Conservation (phyloP, 2,888 invertebrate genomes). For the Synergus gifuensis region DNA sequence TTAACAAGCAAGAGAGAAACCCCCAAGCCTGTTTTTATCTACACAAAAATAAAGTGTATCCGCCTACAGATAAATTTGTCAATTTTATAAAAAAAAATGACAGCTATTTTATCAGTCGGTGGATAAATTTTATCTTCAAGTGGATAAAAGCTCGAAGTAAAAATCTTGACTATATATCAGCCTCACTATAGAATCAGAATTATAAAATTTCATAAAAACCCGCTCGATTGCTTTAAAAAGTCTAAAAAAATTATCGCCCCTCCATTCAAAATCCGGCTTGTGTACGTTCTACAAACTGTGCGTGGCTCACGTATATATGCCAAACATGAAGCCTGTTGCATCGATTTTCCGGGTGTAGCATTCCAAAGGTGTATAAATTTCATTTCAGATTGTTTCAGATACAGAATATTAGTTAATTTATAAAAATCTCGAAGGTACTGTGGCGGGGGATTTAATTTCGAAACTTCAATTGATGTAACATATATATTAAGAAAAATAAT, state of each 20-base stretch:
- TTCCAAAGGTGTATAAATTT: neutral
- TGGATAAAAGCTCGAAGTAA: too few relatives aligned
- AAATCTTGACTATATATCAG: neutral
- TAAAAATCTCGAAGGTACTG: neutral
- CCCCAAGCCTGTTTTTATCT: too few relatives aligned
- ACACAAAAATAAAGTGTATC: too few relatives aligned
- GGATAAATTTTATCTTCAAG: too few relatives aligned
- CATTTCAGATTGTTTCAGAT: neutral
- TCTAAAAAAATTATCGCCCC: neutral
- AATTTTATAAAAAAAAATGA: too few relatives aligned
- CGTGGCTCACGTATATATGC: neutral
- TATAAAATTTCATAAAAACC: neutral
- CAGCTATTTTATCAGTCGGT: too few relatives aligned
- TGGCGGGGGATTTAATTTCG: neutral
- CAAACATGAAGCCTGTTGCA: slow-evolving; percentile 15
- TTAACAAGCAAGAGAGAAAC: too few relatives aligned
- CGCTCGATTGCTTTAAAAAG: neutral
- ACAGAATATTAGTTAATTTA: neutral
- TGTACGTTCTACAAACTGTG: neutral
- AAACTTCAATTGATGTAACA: neutral
- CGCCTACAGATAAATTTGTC: too few relatives aligned
- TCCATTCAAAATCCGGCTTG: neutral
- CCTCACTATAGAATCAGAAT: neutral
- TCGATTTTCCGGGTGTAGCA: slow-evolving; percentile 18
- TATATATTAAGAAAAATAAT: neutral